Conservation (phyloP, 2,113 vertebrate genomes). For the Lethenteron camtschaticum region DNA sequence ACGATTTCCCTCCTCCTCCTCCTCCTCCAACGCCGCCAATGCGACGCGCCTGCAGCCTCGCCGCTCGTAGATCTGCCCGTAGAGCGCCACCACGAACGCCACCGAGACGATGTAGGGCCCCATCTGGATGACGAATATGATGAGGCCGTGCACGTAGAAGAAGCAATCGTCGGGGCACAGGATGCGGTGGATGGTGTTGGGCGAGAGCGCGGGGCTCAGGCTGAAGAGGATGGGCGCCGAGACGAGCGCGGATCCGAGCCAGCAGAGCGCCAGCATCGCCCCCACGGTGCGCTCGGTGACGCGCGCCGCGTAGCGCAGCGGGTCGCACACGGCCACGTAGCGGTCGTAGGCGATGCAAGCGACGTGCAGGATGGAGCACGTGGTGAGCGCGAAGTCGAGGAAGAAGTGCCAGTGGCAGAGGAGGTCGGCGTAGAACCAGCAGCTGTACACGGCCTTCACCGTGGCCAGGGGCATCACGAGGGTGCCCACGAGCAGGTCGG, state of each 20-base stretch:
- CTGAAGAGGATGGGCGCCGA: constrained; percentile 15
- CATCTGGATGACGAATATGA: too few relatives aligned
- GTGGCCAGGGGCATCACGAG: constrained; percentile 22
- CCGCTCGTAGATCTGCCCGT: too few relatives aligned
- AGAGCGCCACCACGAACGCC: too few relatives aligned
- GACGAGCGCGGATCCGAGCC: constrained; percentile 15
- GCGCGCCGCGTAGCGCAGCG: constrained; percentile 16
- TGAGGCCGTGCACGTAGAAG: too few relatives aligned
- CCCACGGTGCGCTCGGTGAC: constrained; percentile 12
- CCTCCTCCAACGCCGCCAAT: too few relatives aligned
- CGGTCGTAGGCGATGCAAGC: constrained; percentile 18
- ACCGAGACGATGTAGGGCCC: too few relatives aligned
- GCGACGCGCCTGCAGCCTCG: too few relatives aligned
- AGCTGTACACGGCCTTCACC: constrained; percentile 23
- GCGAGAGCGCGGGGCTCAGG: too few relatives aligned
- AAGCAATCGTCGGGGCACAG: too few relatives aligned
- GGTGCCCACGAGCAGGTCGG: constrained; percentile 22
- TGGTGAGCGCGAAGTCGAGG: constrained; percentile 24
- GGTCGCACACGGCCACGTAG: constrained; percentile 21
- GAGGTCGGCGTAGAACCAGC: constrained; percentile 20
- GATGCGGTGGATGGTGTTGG: too few relatives aligned
- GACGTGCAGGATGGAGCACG: constrained; percentile 23
- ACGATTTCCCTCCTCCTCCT: too few relatives aligned
- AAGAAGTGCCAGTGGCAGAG: constrained; percentile 24
- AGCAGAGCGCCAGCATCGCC: constrained; percentile 12